Base-by-base conservation (phyloP, 2,113 vertebrate species). In the Aleadryas rufinucha region DNA sequence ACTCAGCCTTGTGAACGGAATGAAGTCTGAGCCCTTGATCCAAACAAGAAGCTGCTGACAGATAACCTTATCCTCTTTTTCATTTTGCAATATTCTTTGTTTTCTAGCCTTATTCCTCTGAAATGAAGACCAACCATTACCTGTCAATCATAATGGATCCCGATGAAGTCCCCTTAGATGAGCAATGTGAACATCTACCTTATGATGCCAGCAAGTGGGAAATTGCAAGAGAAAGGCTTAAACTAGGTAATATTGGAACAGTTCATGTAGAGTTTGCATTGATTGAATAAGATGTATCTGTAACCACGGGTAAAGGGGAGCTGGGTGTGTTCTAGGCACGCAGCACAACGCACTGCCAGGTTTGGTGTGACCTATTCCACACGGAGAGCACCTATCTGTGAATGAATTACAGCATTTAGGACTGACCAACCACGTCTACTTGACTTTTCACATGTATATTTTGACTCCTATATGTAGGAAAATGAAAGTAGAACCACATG, bases 121-220 rank as follows among this genome's bases (percentile, higher is more conserved):
- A 94, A 88, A 85, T 95, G 77, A 99, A 99, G 96, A 97, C 98
- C 11, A 98, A 98, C 45, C 84, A 97, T 94, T 99, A 99, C 95
- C 97, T 99, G 69, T 99, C 99, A 6, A 99, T 99, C 95, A 98
- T 99, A 78, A 97, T 99, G 98, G 98, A 99, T 97, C 98, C 98
- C 0, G 99, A 98, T 4, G 98, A 99, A 87, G 98, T 98, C 6
- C 98, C 98, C 37, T 95, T 98, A 66, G 98, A 98, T 37, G 99
- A 99, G 81, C 99, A 99, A 88, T 99, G 99, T 68, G 98, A 99
- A 47, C 97, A 98, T 33, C 98, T 99, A 52, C 99, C 99, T 30
- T 99, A 99, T 4, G 99, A 99, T 74, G 98, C 98, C 90, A 98
- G 97, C 97, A 99, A 98, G 91, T 99, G 99, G 99, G 99, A 99